Base-by-base conservation (phyloP, 2,888 invertebrate genomes). In the Apotomis capreana region DNA sequence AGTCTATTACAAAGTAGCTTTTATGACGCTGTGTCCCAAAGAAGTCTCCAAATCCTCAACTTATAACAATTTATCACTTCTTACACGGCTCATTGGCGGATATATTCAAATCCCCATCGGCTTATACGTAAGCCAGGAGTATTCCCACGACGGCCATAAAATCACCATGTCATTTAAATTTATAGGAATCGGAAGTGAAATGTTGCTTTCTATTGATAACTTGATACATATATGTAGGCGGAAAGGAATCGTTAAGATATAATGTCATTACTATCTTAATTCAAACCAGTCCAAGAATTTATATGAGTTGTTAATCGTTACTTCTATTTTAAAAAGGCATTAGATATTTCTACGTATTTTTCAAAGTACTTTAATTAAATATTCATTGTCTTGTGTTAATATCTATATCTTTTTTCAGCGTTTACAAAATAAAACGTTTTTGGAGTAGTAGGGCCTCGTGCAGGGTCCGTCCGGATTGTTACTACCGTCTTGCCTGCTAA, bases 21-120 rank as follows among this genome's bases (percentile, higher is more conserved):
- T 71, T 67, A 65, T 68, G 58, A 68, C 71, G 57, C 62, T 61
- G 9, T 37, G 58, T 15, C 36, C 54, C 0, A 46, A 63, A 46
- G 68, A 26, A 58, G 57, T 37, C 63, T 59, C 15, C 46, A 54
- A 58, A 63, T 54, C n/a, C 44, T 44, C 46, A 61, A 63, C 68
- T 68, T 72, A 63, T 59, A 49, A 63, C 68, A 68, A 68, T 72
- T 68, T 68, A 68, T 63, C 68, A 68, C 65, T 70, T 58, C 36
- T 61, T 58, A 46, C 4, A 26, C 70, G 46, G 61, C 13, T 57
- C 51, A 63, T 72, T 63, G 67, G 57, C 4, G 26, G 46, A 44
- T 46, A 40, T n/a, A 52, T 40, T 36, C 5, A 15, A 71, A 63
- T 63, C 62, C 72, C 63, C 58, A n/a, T 13, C 15, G 54, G 68